Conservation (phyloP, 2,888 invertebrate genomes). For the Melinaea menophilus region DNA sequence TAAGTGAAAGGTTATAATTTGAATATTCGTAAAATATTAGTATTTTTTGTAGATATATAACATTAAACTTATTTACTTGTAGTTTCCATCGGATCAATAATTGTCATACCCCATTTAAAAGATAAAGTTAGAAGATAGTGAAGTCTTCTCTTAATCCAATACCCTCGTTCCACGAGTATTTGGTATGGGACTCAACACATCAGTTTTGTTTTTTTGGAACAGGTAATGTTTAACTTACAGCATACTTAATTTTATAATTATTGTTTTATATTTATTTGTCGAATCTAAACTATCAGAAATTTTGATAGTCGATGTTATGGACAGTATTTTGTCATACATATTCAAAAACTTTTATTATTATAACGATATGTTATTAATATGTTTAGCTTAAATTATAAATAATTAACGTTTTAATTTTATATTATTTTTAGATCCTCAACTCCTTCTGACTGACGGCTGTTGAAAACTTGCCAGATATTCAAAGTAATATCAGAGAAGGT, state of each 20-base stretch:
- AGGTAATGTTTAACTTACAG: neutral
- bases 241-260: no score
- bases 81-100: constrained; percentile 40
- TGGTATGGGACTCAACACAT: constrained; percentile 29
- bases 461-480: neutral
- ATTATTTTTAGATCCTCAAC: neutral
- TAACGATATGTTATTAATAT: no score
- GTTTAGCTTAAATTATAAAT: neutral
- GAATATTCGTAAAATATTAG: neutral
- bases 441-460: neutral
- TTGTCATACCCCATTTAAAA: constrained; percentile 35
- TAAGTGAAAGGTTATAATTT: neutral
- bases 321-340: no score
- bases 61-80: neutral
- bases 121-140: constrained; percentile 24
- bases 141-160: constrained; percentile 21
- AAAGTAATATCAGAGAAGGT: constrained; percentile 30
- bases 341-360: no score
- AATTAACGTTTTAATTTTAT: neutral
- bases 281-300: no score
- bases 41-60: no score
- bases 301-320: no score
- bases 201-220: no score
- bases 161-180: neutral
- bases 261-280: no score